phyloP scores from a whole-genome alignment of 1,140 invertebrate genomes.

The Bombus consobrinus region DNA sequence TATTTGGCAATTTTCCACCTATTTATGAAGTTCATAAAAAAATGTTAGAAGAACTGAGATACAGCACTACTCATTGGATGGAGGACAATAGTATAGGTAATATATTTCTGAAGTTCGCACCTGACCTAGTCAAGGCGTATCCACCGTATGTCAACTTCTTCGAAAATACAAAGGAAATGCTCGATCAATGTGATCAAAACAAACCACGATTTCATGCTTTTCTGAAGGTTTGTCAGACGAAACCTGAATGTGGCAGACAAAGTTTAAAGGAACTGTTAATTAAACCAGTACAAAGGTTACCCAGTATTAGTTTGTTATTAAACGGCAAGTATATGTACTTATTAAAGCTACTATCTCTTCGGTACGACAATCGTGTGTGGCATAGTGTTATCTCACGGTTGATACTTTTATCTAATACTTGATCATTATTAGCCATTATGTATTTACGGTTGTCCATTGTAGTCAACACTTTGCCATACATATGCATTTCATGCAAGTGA shows the following conservation, averaged over 20 bases:
- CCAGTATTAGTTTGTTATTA: conserved; percentile 96
- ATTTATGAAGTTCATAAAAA: conserved; percentile 96
- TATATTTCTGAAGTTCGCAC: conserved; percentile 92
- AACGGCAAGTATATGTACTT: conserved; percentile 87
- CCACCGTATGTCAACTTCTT: conserved; percentile 99
- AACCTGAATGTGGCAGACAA: conserved; percentile 97
- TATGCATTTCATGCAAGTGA: too few species aligned
- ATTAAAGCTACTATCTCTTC: conserved; percentile 12
- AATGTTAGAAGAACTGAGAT: conserved; percentile 91
- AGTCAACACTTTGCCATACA: neutral
- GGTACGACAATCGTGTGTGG: neutral
- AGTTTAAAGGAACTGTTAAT: conserved; percentile 97
- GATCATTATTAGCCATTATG: neutral
- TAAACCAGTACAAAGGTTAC: conserved; percentile 97
- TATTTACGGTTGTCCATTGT: neutral
- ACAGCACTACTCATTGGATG: conserved; percentile 88
- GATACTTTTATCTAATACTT: neutral
- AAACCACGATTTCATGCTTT: conserved; percentile 99
- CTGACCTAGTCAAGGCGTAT: conserved; percentile 94
- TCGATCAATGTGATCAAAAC: conserved; percentile 93
- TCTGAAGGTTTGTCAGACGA: conserved; percentile 96
- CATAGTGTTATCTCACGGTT: neutral
- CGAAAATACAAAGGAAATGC: conserved; percentile 97
- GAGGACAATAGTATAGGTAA: conserved; percentile 94
- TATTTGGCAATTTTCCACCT: conserved; percentile 97